phyloP scores from a whole-genome alignment of 1,140 invertebrate genomes.

The Macrostomum lignano region DNA sequence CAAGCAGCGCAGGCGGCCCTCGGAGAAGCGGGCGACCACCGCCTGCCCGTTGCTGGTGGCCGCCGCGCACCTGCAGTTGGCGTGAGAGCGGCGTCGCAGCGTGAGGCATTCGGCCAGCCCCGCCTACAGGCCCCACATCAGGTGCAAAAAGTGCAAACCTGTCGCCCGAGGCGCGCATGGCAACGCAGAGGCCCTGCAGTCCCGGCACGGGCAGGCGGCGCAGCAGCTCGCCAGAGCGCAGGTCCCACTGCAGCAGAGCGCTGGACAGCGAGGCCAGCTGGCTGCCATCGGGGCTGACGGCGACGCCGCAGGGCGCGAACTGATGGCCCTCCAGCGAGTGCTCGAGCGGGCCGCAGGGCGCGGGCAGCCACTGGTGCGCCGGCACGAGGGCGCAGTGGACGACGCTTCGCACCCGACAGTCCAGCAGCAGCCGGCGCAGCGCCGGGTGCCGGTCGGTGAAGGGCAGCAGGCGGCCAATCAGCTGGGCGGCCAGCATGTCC shows the following conservation, averaged over 20 bases:
- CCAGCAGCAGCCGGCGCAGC: slow-evolving; percentile 47
- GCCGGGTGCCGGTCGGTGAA: slow-evolving; percentile 32
- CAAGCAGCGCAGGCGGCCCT: too few relatives aligned
- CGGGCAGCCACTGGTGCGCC: slow-evolving; percentile 73
- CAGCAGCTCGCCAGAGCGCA: too few relatives aligned
- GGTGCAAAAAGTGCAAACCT: too few relatives aligned
- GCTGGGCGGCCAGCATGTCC: slow-evolving; percentile 73
- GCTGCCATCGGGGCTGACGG: slow-evolving; percentile 58
- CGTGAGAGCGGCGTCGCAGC: too few relatives aligned
- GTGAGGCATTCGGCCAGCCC: too few relatives aligned
- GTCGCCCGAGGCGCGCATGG: too few relatives aligned
- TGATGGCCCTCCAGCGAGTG: slow-evolving; percentile 87
- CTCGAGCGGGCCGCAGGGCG: slow-evolving; percentile 79
- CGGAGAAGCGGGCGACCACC: too few relatives aligned
- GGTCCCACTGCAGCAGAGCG: slow-evolving; percentile 80
- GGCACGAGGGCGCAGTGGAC: slow-evolving; percentile 62
- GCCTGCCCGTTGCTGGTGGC: too few relatives aligned
- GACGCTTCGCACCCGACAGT: slow-evolving; percentile 52
- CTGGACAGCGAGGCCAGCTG: slow-evolving; percentile 86
- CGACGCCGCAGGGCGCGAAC: slow-evolving; percentile 80
- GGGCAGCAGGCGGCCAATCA: slow-evolving; percentile 62
- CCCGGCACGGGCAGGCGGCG: too few relatives aligned
- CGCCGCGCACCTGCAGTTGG: too few relatives aligned
- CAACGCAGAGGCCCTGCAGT: too few relatives aligned
- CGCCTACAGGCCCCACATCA: too few relatives aligned